phyloP scores from a whole-genome alignment of 1,140 invertebrate species.

The Drosophila sechellia region DNA sequence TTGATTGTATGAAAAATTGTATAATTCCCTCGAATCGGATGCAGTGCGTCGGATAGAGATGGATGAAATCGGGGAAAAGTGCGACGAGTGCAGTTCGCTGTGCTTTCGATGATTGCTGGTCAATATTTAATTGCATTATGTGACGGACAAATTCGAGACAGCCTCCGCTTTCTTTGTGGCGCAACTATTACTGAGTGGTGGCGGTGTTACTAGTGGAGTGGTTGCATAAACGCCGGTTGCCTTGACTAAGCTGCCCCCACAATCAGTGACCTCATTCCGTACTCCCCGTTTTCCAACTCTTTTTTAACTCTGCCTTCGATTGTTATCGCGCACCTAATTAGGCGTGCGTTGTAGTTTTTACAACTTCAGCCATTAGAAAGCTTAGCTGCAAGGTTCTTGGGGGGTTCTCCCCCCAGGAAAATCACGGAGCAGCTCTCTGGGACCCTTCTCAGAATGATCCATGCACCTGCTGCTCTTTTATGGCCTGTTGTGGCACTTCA shows the following conservation, averaged over 20 bases:
- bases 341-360: conserved; percentile 55
- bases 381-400: conserved; percentile 42
- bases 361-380: conserved; percentile 59
- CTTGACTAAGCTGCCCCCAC: conserved; percentile 44
- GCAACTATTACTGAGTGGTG: conserved; percentile 25
- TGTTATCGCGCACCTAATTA: conserved; percentile 78
- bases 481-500: conserved; percentile 40
- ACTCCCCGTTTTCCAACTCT: conserved; percentile 5
- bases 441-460: conserved; percentile 12
- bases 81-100: conserved; percentile 72
- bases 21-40: conserved; percentile 58
- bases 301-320: conserved; percentile 28
- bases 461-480: conserved; percentile 47
- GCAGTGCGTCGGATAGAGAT: conserved; percentile 32
- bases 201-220: conserved; percentile 1
- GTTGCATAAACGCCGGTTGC: conserved; percentile 64
- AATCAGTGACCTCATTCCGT: conserved; percentile 68
- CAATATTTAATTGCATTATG: conserved; percentile 72
- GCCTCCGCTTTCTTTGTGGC: conserved; percentile 57
- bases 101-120: conserved; percentile 68
- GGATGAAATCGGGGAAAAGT: conserved; percentile 53
- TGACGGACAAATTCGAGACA: conserved; percentile 50
- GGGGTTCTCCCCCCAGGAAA: not conserved
- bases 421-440: conserved; percentile 19
- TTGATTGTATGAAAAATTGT: conserved; percentile 70